Evolutionary conservation across 92 coral and sea anemone genomes (phyloP).

Genomic region (Epizoanthus ramosus): DNA sequence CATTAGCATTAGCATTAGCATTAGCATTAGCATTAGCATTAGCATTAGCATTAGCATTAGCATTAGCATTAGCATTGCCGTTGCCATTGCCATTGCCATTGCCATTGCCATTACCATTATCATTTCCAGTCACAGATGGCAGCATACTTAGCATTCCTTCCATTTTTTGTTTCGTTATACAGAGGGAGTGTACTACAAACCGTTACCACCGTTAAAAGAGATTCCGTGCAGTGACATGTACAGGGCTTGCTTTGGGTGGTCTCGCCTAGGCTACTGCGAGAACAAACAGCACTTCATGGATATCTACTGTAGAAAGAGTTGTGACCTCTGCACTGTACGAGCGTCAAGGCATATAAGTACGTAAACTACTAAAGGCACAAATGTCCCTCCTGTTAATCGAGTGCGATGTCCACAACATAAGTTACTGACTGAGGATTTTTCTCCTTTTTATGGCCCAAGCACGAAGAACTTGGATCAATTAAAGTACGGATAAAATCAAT

Average conservation of each 20-base stretch:
- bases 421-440: not conserved
- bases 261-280: constrained; percentile 74
- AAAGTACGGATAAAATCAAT: too few relatives aligned
- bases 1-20: too few relatives aligned
- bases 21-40: too few relatives aligned
- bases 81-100: too few relatives aligned
- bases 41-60: too few relatives aligned
- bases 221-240: constrained; percentile 66
- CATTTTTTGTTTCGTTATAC: not conserved
- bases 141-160: too few relatives aligned
- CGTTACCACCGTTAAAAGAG: constrained; percentile 20
- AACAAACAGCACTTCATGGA: constrained; percentile 61
- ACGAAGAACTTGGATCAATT: too few relatives aligned
- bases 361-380: not conserved
- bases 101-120: too few relatives aligned
- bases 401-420: not conserved
- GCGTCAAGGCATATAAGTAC: constrained; percentile 54
- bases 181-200: constrained; percentile 45
- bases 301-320: constrained; percentile 73
- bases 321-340: constrained; percentile 57
- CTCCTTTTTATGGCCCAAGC: too few relatives aligned
- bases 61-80: too few relatives aligned
- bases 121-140: too few relatives aligned
- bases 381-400: not conserved
- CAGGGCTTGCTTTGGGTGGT: constrained; percentile 75